Evolutionary conservation across 2,113 vertebrate species (phyloP), one percentile per base, ranked within the genome.

Genomic region (Brachionichthys hirsutus): DNA sequence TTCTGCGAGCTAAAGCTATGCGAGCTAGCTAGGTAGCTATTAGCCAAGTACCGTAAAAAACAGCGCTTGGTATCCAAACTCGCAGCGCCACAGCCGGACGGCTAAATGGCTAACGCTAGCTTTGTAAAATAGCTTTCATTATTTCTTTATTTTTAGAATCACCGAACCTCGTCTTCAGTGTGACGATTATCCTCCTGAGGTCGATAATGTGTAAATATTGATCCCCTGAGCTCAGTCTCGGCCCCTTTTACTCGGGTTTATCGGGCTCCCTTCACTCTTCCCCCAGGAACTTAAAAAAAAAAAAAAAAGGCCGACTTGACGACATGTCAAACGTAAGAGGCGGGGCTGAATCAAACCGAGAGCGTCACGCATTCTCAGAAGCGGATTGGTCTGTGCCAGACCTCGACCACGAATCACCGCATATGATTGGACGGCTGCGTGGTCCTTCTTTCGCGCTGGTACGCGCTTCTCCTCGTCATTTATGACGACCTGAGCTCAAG

Each of bases 221-320:
- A 38, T 68, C 54, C 70, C 43, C 30, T 22, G 41, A 24, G 53
- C 44, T 62, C 16, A 65, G 36, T 34, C 30, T 48, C 52, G 62
- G 67, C 77, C 77, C 72, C 34, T 64, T 34, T 66, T 62, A 66
- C 73, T 62, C 44, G 18, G 56, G 51, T 55, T 54, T 22, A 65
- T 45, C 68, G 70, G 45, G 62, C 41, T 74, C 53, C 57, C 48
- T 73, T 65, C 54, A 46, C 75, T 85, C 86, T 83, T 75, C 78
- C 79, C 82, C 80, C 60, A 76, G 78, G 82, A 90, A 91, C 85
- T 91, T 91, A 84, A 84, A 82, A 52, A 88, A 61, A 88, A 68
- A n/a, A n/a, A 85, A 61, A 88, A 61, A 88, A 68, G 86, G 82
- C 82, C 84, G 83, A 75, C 70, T 74, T 42, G 12, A 51, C 52